Percentiles rank a stretch among this genome's conserved stretches.
These are phyloP conservation scores for Lamellibrachia columna DNA, from an alignment of 2,888 invertebrate species.

Conservation along the genomic window DNA sequence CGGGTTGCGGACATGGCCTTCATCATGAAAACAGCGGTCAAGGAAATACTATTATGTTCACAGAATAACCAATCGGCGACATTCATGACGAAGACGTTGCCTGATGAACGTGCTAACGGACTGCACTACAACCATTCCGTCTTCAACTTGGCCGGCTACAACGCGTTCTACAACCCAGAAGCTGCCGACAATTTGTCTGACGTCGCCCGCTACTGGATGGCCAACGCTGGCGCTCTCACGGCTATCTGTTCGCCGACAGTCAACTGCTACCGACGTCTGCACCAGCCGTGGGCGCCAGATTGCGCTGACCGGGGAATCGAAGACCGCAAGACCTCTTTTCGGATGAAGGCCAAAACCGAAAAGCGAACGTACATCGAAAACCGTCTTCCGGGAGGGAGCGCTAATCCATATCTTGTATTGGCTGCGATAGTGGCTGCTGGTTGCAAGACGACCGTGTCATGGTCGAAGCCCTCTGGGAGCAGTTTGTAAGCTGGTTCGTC, in stretches of 20 bases:
- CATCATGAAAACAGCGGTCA: constrained; percentile 30
- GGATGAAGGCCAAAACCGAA: constrained; percentile 27
- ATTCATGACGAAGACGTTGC: constrained; percentile 34
- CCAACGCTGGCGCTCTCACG: constrained; percentile 31
- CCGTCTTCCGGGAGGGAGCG: constrained; percentile 31
- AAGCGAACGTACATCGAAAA: constrained; percentile 32
- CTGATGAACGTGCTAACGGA: constrained; percentile 23
- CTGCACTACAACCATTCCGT: constrained; percentile 42
- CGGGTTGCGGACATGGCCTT: constrained; percentile 29
- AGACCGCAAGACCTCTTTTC: constrained; percentile 24
- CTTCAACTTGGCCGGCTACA: constrained; percentile 31
- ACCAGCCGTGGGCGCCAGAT: constrained; percentile 22
- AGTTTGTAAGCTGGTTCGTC: constrained; percentile 36
- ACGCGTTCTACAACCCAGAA: constrained; percentile 34
- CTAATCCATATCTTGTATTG: constrained; percentile 36
- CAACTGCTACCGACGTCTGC: constrained; percentile 10
- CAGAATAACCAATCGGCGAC: constrained; percentile 27
- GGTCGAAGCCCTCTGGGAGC: constrained; percentile 31
- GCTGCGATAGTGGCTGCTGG: constrained; percentile 36
- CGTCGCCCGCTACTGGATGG: constrained; percentile 32
- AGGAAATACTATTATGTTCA: constrained; percentile 27
- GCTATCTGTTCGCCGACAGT: constrained; percentile 33
- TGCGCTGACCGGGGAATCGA: constrained; percentile 31
- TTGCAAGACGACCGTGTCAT: constrained; percentile 32
- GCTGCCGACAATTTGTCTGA: constrained; percentile 35